phyloP scores from a whole-genome alignment of 2,797 vertebrate genomes.

The Myoxocephalus aenaeus region DNA sequence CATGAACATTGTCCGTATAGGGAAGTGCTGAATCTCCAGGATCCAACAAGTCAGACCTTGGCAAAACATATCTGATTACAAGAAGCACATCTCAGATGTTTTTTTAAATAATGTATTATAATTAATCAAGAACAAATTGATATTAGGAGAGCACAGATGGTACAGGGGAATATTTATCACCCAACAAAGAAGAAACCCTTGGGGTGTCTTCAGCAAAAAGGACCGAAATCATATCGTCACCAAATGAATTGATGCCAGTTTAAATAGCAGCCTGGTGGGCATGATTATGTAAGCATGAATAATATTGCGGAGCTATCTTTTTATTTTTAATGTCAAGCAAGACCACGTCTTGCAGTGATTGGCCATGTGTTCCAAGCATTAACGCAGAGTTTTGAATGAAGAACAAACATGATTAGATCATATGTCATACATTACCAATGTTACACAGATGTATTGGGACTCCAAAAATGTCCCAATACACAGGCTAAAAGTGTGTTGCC shows the following conservation, averaged over 20 bases:
- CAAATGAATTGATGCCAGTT: conserved; percentile 4
- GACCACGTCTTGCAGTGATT: not conserved
- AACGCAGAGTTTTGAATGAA: not conserved
- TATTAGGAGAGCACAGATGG: not conserved
- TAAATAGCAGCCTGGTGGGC: not conserved
- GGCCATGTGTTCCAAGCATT: not conserved
- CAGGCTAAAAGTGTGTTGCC: not conserved
- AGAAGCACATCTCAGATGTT: not conserved
- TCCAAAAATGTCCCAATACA: not conserved
- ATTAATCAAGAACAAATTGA: not conserved
- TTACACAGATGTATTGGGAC: not conserved
- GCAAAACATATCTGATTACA: conserved; percentile 6
- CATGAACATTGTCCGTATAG: conserved; percentile 46
- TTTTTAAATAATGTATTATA: too few relatives aligned
- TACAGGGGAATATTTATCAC: not conserved
- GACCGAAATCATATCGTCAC: not conserved
- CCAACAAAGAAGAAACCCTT: not conserved
- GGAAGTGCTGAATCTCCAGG: not conserved
- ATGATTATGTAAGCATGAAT: not conserved
- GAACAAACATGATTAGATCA: not conserved
- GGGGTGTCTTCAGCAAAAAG: not conserved
- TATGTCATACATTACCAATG: not conserved
- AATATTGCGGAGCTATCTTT: not conserved
- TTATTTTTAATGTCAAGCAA: not conserved
- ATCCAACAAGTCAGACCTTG: conserved; percentile 10